Evolutionary conservation across 2,113 vertebrate genomes (phyloP), one percentile per base, ranked within the genome.

Genomic region (Odobenus rosmarus): DNA sequence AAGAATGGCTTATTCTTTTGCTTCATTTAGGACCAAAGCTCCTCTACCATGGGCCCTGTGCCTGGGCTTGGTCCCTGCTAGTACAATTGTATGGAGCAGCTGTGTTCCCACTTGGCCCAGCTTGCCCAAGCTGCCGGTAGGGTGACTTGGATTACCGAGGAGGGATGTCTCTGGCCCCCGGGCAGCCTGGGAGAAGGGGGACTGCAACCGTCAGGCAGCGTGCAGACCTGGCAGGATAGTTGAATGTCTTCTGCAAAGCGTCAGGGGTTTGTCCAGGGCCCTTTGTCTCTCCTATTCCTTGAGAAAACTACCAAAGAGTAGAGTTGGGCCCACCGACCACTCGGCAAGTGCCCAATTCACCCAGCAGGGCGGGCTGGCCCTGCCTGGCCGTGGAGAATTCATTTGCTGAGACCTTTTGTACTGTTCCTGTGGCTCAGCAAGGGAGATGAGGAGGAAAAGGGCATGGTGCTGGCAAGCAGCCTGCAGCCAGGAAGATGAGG

Each of bases 1-100:
- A 76, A 97, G 93, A 94, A 90, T 88, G 49, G 80, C 85, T 95
- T 93, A 26, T 96, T 96, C 57, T 94, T 86, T 74, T 46, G 87
- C 57, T 71, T 57, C 59, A 24, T 59, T 62, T 72, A 64, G 88
- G 42, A 90, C 82, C 88, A 53, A 31, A 81, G 79, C 49, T 69
- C 24, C 33, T 92, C 77, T 91, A 31, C 23, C 79, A 5, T 33
- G 13, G 61, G 59, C 79, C 59, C 18, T 19, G 83, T 8, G 79
- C 90, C 67, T 92, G 93, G 83, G 55, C 49, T 84, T 94, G 88
- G 95, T 94, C 95, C 57, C 80, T 95, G 49, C 62, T 57, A 49
- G 81, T 92, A 81, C 96, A 71, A 2, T 92, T 95, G 85, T 64
- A 59, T 39, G 85, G 62, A 95, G 82, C 81, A 93, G 62, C 92